These are phyloP conservation scores for Heliornis fulica DNA, from an alignment of 2,113 vertebrate genomes.

Conservation along the genomic window DNA sequence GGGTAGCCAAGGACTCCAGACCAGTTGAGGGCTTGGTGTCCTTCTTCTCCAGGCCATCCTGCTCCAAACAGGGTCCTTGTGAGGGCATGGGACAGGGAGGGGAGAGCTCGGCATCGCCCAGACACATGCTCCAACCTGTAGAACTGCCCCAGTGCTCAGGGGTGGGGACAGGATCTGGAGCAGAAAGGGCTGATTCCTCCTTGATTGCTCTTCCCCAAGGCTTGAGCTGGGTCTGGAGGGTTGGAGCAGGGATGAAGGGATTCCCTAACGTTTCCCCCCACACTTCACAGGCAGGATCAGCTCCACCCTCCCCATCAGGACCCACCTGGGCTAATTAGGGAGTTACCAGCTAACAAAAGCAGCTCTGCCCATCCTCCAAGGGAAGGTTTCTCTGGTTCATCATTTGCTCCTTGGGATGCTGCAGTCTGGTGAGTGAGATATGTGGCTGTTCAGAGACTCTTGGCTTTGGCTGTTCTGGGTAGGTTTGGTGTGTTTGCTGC, in stretches of 20 bases:
- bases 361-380: rapidly evolving
- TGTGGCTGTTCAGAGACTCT: rapidly evolving
- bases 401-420: rapidly evolving
- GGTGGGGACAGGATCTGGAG: not conserved
- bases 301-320: not conserved
- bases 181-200: not conserved
- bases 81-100: not conserved
- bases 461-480: not conserved
- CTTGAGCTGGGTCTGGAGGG: not conserved
- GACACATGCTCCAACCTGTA: not conserved
- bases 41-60: not conserved
- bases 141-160: not conserved
- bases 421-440: rapidly evolving
- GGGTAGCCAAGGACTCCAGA: not conserved
- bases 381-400: rapidly evolving
- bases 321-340: not conserved
- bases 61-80: rapidly evolving
- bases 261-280: not conserved
- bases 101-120: not conserved
- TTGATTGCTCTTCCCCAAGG: rapidly evolving
- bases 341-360: not conserved
- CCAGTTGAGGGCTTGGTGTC: not conserved
- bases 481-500: not conserved
- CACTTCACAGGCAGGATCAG: not conserved
- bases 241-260: not conserved